Base-by-base conservation (phyloP, 92 coral and sea anemone species). In the Meandrina meandrites region DNA sequence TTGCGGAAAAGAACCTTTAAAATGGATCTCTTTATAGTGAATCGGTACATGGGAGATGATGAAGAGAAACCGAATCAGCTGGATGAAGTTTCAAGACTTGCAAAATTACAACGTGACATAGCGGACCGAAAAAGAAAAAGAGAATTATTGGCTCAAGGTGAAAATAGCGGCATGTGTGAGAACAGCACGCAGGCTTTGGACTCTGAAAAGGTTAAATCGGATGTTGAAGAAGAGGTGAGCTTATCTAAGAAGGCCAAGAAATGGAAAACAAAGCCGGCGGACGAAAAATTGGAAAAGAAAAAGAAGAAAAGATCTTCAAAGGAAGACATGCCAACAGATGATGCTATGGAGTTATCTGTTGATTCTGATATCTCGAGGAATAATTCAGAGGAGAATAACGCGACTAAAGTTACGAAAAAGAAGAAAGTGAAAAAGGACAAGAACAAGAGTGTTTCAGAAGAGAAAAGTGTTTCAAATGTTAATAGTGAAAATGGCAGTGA, bases 11-110 rank as follows among this genome's bases (percentile, higher is more conserved):
- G 9, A 3, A 17, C 30, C 16, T 73, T 13, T 19, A n/a, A 21
- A 37, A 96, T 96, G 98, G 98, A 94, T 87, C 95, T 96, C 34
- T 96, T 96, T 79, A 83, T 86, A 22, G 90, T 96, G 12, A 91
- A 96, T 42, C 93, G 98, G 40, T 96, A 91, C 76, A 89, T 92
- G 93, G 98, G 96, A 58, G 98, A 94, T 32, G 93, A 84, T 34
- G 84, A 77, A 81, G 70, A 72, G 34, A 72, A 83, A 24, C 37
- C 27, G 30, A 48, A 75, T 86, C 82, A 81, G 31, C 57, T 32
- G 28, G 90, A 89, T 48, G 87, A 79, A 27, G 70, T 58, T 8
- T 68, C 56, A 78, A 84, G 80, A 66, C 53, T 79, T 12, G 56
- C 72, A 22, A 81, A 82, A 17, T 74, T 89, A 66, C 79, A 89